Conservation (phyloP, 2,113 vertebrate species). For the Glareola pratincola region DNA sequence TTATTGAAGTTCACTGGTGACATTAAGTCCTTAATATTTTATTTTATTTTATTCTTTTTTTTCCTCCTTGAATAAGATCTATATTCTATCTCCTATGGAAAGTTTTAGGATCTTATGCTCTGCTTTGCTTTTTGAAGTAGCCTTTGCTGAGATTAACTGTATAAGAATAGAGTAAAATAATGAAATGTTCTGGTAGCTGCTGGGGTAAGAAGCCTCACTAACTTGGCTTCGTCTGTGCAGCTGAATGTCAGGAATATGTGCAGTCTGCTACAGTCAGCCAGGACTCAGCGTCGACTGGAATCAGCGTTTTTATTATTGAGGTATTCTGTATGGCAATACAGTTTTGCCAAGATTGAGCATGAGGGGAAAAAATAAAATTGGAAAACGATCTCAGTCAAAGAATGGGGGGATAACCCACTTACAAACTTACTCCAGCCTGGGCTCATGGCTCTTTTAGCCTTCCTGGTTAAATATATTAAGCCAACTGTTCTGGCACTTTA, state of each 20-base stretch:
- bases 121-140: not conserved
- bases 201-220: not conserved
- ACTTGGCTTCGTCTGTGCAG: not conserved
- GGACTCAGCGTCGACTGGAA: not conserved
- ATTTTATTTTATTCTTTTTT: not conserved
- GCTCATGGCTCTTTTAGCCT: not conserved
- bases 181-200: not conserved
- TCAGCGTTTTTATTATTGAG: not conserved
- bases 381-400: not conserved
- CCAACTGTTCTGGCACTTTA: constrained; percentile 23
- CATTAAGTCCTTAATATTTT: not conserved
- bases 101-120: not conserved
- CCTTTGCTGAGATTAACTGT: not conserved
- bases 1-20: not conserved
- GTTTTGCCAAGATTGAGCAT: not conserved
- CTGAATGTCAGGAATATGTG: not conserved
- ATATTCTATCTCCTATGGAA: not conserved
- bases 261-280: not conserved
- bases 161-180: not conserved
- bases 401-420: not conserved
- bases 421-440: not conserved
- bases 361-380: not conserved
- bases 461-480: constrained; percentile 30
- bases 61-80: not conserved
- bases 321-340: not conserved